A percentile compares a stretch with the other conserved stretches of the same genome.
Conservation (phyloP, 2,888 invertebrate genomes). For the Gymnosoma rotundatum region DNA sequence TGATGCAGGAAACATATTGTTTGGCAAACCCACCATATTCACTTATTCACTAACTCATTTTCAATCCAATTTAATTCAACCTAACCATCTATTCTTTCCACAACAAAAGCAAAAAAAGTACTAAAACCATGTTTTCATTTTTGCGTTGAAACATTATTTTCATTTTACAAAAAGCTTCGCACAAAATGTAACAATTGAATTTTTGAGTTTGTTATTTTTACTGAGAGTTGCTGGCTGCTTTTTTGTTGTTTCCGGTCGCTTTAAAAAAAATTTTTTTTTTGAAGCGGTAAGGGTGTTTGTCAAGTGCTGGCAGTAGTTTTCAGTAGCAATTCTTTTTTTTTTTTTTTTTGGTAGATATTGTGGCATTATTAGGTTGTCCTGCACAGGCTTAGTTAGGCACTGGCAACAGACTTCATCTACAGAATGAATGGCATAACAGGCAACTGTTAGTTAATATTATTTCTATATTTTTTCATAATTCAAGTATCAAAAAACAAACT, state of each 20-base stretch:
- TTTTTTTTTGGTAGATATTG: conserved; percentile 21
- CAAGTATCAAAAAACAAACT: conserved; percentile 44
- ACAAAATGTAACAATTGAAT: conserved; percentile 64
- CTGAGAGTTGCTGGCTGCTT: conserved; percentile 36
- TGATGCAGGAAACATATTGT: conserved; percentile 66
- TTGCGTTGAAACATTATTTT: conserved; percentile 60
- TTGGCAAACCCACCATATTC: conserved; percentile 67
- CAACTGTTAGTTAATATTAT: conserved; percentile 58
- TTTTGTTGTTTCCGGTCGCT: conserved; percentile 59
- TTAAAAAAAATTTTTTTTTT: conserved; percentile 21
- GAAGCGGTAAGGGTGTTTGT: conserved; percentile 65
- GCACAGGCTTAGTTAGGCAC: conserved; percentile 53
- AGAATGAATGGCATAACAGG: conserved; percentile 19
- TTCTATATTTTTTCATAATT: conserved; percentile 45
- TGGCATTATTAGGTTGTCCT: conserved; percentile 64
- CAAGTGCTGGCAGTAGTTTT: conserved; percentile 60
- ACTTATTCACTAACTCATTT: conserved; percentile 41
- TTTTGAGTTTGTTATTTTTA: conserved; percentile 63
- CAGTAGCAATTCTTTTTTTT: conserved; percentile 1
- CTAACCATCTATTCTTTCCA: conserved; percentile 55
- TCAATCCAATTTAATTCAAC: conserved; percentile 25
- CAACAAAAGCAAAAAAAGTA: background rate
- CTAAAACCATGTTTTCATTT: conserved; percentile 67
- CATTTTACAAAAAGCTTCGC: conserved; percentile 68
- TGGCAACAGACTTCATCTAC: conserved; percentile 45